Percentiles rank a stretch among this genome's conserved stretches.
These are phyloP conservation scores for Pygoscelis adeliae DNA, from an alignment of 2,113 vertebrate genomes.

Conservation along the genomic window DNA sequence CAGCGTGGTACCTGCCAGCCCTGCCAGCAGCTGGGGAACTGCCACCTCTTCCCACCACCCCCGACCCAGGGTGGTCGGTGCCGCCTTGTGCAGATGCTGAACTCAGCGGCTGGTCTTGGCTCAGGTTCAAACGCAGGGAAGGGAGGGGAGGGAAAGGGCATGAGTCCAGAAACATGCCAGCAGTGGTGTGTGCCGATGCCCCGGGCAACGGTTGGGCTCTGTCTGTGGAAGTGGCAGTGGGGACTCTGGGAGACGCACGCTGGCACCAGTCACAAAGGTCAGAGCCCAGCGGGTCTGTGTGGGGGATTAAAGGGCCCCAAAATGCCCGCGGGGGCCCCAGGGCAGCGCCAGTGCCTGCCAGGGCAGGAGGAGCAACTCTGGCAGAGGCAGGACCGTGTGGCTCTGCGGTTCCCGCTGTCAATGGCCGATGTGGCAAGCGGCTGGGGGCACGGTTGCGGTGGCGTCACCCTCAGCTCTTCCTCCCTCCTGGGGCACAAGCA, in stretches of 20 bases:
- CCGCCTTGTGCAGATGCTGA: not conserved
- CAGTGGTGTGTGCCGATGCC: accelerated
- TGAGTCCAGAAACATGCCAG: not conserved
- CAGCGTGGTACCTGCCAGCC: not conserved
- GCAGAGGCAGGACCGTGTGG: not conserved
- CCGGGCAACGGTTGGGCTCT: not conserved
- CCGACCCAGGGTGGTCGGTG: accelerated
- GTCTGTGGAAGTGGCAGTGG: not conserved
- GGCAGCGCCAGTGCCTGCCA: accelerated
- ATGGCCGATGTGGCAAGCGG: accelerated
- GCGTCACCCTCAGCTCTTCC: not conserved
- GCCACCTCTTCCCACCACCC: not conserved
- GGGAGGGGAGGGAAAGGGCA: not conserved
- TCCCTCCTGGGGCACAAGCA: not conserved
- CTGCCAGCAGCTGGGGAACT: accelerated
- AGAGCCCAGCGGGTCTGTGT: accelerated
- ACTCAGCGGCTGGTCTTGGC: not conserved
- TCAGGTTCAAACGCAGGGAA: not conserved
- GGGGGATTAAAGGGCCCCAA: not conserved
- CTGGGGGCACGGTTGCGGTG: accelerated
- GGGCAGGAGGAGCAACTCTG: not conserved
- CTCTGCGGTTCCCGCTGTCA: not conserved
- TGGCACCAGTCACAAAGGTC: not conserved
- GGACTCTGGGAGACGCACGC: not conserved
- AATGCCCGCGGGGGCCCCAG: accelerated